A percentile compares a stretch with the other conserved stretches of the same genome.
These are phyloP conservation scores for Platerodrilus igneus DNA, from an alignment of 2,888 invertebrate genomes.

Conservation along the genomic window DNA sequence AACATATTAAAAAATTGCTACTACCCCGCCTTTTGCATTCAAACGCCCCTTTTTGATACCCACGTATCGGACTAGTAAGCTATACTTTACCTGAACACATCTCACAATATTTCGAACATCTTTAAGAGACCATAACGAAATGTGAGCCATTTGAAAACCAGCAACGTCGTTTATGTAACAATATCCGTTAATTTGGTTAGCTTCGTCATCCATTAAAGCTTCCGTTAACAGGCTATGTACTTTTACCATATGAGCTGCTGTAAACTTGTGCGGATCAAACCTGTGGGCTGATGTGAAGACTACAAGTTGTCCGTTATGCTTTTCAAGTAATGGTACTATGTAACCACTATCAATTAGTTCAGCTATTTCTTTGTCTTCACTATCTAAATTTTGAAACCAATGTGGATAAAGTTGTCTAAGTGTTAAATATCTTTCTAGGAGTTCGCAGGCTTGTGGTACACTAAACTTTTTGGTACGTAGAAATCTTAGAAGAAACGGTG, in stretches of 20 bases:
- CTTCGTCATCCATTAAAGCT: constrained; percentile 77
- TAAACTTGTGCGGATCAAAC: constrained; percentile 50
- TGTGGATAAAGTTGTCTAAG: constrained; percentile 79
- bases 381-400: constrained; percentile 80
- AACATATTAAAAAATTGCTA: no score
- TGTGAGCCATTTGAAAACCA: constrained; percentile 77
- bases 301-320: constrained; percentile 74
- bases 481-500: constrained; percentile 77
- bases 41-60: no score
- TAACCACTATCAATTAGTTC: constrained; percentile 80
- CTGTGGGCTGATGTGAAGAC: constrained; percentile 74
- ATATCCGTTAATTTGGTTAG: constrained; percentile 78
- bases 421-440: constrained; percentile 81
- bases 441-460: constrained; percentile 77
- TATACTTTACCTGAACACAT: constrained; percentile 62
- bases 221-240: constrained; percentile 84
- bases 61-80: no score
- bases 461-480: constrained; percentile 85
- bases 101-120: constrained; percentile 73
- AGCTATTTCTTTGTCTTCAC: constrained; percentile 71
- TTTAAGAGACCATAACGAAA: constrained; percentile 75
- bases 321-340: constrained; percentile 66
- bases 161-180: constrained; percentile 78
- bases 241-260: constrained; percentile 78
- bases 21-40: no score